Evolutionary conservation across 2,113 vertebrate species (phyloP), one percentile per base, ranked within the genome.

Genomic region (Entelurus aequoreus): DNA sequence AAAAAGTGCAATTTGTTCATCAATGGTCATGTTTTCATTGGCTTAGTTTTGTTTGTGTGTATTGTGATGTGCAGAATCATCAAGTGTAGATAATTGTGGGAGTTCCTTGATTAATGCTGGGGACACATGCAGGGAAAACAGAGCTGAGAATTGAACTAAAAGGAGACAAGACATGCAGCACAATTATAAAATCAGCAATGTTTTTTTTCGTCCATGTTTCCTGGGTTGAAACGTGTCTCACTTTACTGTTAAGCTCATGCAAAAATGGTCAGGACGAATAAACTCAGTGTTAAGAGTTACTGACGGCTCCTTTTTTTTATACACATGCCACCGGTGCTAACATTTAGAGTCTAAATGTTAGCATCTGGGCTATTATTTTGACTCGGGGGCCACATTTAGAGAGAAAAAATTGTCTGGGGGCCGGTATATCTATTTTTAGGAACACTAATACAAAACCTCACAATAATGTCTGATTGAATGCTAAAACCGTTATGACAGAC

Each of bases 211-310:
- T 71, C 11, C 48, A 9, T 12, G 6, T 48, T 10, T 42, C 16
- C 1, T 6, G 0, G 4, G 58, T 28, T 42, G 48, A 10, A 40
- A 55, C 16, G 0, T 5, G 2, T 8, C 36, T 49, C n/a, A 36
- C 5, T 50, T 5, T 13, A 54, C 50, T 37, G 48, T 28, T 35
- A 54, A 35, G 44, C 69, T 65, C 84, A 84, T 87, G 84, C 84
- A 88, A 68, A 74, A n/a, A 58, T 62, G n/a, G 14, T 84, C 83
- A 84, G 82, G 70, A 83, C 81, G 74, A 68, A 71, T 68, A 75
- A 75, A 76, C 79, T 65, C 75, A 80, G 50, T 58, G 62, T 79
- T 73, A 86, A 86, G 70, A 66, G 72, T 78, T 81, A 80, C 35
- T 62, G 77, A 71, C 72, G 66, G 63, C 51, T 55, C 56, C 71